Percentiles rank a stretch among this genome's conserved stretches.
phyloP scores from a whole-genome alignment of 2,797 vertebrate species.

The Myotis vivesi region DNA sequence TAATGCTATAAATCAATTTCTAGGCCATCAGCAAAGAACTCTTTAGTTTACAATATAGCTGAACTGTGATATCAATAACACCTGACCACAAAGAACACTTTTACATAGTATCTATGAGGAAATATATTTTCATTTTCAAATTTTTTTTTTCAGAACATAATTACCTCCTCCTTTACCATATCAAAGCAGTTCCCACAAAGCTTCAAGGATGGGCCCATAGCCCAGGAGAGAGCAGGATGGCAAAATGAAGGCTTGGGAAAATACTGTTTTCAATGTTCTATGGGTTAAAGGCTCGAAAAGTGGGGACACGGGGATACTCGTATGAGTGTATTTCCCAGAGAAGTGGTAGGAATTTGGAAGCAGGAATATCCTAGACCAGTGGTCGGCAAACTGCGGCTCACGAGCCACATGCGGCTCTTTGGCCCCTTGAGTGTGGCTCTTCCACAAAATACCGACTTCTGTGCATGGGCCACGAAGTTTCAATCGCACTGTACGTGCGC shows the following conservation, averaged over 20 bases:
- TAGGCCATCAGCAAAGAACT: neutral
- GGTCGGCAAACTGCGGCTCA: too few relatives aligned
- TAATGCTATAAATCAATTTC: neutral
- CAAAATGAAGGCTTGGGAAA: neutral
- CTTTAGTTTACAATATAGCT: neutral
- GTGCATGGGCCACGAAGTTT: too few relatives aligned
- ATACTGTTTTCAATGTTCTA: neutral
- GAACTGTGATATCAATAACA: neutral
- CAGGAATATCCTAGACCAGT: neutral
- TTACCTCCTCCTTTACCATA: neutral
- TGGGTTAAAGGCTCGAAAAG: neutral
- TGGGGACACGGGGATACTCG: neutral
- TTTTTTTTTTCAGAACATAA: neutral
- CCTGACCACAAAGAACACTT: neutral
- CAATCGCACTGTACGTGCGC: too few relatives aligned
- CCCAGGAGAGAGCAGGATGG: neutral
- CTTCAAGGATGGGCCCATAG: neutral
- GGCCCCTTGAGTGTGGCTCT: too few relatives aligned
- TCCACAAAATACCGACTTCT: too few relatives aligned
- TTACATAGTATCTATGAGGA: neutral
- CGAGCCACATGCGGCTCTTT: too few relatives aligned
- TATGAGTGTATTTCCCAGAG: neutral
- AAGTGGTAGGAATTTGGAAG: neutral
- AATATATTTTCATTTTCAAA: constrained; percentile 17
- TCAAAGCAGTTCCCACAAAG: neutral